A percentile compares a stretch with the other conserved stretches of the same genome.
Conservation (phyloP, 2,888 invertebrate genomes). For the Cataglyphis rosenhaueri region DNA sequence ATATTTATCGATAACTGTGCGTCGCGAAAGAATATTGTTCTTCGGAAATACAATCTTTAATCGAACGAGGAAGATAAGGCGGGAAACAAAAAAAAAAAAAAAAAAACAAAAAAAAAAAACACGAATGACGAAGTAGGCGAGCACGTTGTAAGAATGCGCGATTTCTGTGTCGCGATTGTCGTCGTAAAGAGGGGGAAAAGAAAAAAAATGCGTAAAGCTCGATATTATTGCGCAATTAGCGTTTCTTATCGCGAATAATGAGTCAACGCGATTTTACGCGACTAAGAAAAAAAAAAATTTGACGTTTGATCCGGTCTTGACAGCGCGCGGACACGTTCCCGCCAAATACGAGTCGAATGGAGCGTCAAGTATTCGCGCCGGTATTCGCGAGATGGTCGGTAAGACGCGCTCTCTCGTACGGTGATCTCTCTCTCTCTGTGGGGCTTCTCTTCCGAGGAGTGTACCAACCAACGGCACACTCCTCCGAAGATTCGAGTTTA, state of each 20-base stretch:
- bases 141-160: slow-evolving; percentile 58
- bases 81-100: background rate
- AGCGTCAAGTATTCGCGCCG: slow-evolving; percentile 47
- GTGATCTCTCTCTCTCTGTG: background rate
- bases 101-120: background rate
- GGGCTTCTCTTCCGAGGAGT: slow-evolving; percentile 2
- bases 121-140: slow-evolving; percentile 42
- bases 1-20: slow-evolving; percentile 82
- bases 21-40: slow-evolving; percentile 78
- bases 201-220: slow-evolving; percentile 39
- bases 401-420: background rate
- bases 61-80: slow-evolving; percentile 54
- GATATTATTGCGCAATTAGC: background rate
- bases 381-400: slow-evolving; percentile 46
- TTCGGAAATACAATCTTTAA: slow-evolving; percentile 83
- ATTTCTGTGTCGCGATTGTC: slow-evolving; percentile 65
- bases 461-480: slow-evolving; percentile 61
- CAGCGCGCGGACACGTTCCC: slow-evolving; percentile 50
- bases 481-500: background rate
- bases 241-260: background rate
- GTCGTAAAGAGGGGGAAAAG: slow-evolving; percentile 20
- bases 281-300: background rate
- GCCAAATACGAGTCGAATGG: slow-evolving; percentile 58
- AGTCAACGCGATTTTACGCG: background rate
- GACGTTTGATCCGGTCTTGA: background rate